Conservation (phyloP, 2,797 vertebrate genomes). For the Austrolebias charrua region DNA sequence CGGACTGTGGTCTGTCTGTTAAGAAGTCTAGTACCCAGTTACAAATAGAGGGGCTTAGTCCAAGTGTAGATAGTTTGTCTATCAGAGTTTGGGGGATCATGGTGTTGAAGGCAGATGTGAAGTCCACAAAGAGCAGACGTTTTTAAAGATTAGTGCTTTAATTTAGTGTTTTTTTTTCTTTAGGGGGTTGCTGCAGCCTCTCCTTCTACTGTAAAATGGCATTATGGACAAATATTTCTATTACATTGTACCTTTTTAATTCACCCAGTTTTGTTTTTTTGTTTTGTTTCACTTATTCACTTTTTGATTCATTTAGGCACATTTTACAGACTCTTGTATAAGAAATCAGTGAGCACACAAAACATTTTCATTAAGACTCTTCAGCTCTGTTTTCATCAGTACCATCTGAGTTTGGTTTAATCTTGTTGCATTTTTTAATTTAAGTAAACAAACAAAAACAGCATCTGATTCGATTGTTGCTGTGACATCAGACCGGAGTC, state of each 20-base stretch:
- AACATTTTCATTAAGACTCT: neutral
- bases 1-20: no score
- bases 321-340: neutral
- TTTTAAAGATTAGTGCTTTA: no score
- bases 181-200: neutral
- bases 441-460: neutral
- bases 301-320: neutral
- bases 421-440: neutral
- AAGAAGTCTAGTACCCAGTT: no score
- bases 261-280: no score
- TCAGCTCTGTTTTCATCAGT: neutral
- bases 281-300: neutral
- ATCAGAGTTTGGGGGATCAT: no score
- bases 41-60: no score
- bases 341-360: neutral
- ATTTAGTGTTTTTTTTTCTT: neutral
- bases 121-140: no score
- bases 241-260: neutral
- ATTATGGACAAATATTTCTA: constrained; percentile 4
- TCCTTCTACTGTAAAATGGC: neutral
- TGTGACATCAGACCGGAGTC: no score
- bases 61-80: no score
- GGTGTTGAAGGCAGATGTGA: no score
- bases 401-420: neutral
- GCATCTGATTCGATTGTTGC: neutral